phyloP scores from a whole-genome alignment of 2,888 invertebrate genomes.

The Priocnemis perturbator region DNA sequence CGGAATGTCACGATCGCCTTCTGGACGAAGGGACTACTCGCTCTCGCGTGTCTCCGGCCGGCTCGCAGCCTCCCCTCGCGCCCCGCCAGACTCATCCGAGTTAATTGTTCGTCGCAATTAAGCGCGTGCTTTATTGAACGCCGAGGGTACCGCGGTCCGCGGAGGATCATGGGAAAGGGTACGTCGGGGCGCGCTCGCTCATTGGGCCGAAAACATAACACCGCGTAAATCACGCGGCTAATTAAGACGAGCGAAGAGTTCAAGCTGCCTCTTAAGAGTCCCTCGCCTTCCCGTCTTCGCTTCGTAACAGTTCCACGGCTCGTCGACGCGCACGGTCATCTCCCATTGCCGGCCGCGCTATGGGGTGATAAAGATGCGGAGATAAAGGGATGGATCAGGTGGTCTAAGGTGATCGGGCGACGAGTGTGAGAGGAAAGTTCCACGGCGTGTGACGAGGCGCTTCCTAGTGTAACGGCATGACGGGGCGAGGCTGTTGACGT shows the following conservation, averaged over 20 bases:
- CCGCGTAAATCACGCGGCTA: conserved; percentile 29
- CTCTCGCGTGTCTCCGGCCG: background rate
- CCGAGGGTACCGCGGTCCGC: background rate
- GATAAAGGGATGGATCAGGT: conserved; percentile 12
- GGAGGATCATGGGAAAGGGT: conserved; percentile 39
- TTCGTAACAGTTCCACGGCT: conserved; percentile 2
- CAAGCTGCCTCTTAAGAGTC: background rate
- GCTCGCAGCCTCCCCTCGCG: background rate
- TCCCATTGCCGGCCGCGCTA: background rate
- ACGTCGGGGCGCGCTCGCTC: background rate
- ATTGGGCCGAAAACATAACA: conserved; percentile 28
- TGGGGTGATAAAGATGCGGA: conserved; percentile 18
- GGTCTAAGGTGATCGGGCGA: background rate
- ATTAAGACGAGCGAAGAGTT: conserved; percentile 21
- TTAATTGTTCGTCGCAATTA: conserved; percentile 53
- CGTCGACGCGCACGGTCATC: background rate
- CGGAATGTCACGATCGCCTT: background rate
- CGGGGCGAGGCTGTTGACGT: too few relatives aligned
- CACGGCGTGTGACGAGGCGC: background rate
- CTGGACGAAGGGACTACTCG: background rate
- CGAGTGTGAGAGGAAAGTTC: background rate
- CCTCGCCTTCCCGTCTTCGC: conserved; percentile 4
- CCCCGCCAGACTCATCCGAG: conserved; percentile 37
- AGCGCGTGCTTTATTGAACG: conserved; percentile 53
- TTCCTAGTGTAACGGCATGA: too few relatives aligned